phyloP scores from a whole-genome alignment of 2,888 invertebrate genomes.

The Drosophila hawaiiensis region DNA sequence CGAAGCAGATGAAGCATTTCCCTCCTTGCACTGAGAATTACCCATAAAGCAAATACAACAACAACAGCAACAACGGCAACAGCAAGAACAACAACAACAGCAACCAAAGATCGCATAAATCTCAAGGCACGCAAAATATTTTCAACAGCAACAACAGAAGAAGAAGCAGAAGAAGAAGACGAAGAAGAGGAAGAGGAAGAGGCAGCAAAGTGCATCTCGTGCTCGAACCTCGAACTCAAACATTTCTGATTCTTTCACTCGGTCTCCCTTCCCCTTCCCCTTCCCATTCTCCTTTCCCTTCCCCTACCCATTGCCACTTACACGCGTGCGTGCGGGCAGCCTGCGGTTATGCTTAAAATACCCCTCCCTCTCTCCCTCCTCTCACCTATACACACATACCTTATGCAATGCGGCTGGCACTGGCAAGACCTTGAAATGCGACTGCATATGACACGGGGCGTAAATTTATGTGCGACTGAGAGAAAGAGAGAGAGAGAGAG shows the following conservation, averaged over 20 bases:
- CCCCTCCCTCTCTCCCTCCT: background rate
- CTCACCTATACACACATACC: conserved; percentile 4
- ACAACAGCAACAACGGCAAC: conserved; percentile 15
- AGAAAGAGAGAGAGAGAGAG: background rate
- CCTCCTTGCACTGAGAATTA: background rate
- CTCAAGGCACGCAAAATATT: conserved; percentile 76
- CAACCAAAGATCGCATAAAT: conserved; percentile 63
- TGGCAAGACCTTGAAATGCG: conserved; percentile 70
- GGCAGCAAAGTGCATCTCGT: conserved; percentile 25
- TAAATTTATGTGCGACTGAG: conserved; percentile 69
- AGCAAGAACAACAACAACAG: conserved; percentile 23
- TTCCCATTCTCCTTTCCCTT: background rate
- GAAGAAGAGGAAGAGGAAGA: background rate
- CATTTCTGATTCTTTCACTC: conserved; percentile 34
- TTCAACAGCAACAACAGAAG: conserved; percentile 39
- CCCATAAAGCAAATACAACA: conserved; percentile 9
- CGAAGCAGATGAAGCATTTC: conserved; percentile 57
- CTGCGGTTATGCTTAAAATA: conserved; percentile 47
- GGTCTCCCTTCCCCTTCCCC: background rate
- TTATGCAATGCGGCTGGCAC: conserved; percentile 15
- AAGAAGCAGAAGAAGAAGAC: conserved; percentile 21
- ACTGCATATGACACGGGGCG: conserved; percentile 74
- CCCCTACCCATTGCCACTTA: background rate
- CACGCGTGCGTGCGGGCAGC: conserved; percentile 58
- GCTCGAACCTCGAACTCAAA: conserved; percentile 13